Base-by-base conservation (phyloP, 2,113 vertebrate genomes). In the Takifugu bimaculatus region DNA sequence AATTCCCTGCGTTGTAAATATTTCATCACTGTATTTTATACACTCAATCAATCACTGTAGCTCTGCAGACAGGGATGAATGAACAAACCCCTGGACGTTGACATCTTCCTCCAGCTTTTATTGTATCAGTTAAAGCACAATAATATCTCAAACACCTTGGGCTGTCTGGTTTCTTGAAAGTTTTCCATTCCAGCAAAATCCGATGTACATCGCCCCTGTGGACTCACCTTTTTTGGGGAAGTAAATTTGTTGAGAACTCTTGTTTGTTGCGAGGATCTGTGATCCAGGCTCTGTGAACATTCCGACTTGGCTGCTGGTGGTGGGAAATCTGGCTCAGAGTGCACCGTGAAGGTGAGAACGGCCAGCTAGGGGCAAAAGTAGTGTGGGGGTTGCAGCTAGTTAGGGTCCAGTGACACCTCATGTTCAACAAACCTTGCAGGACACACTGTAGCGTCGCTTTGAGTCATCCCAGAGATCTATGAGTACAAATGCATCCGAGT, bases 241-340 rank as follows among this genome's bases (percentile, higher is more conserved):
- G 7, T 39, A 11, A 10, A 11, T 39, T 39, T 39, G 7, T 39
- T 39, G 35, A 39, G 35, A 39, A 39, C 7, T 11, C 35, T 39
- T 39, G 35, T 11, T 39, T 6, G 35, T 32, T 32, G 5, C 1
- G 29, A 6, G 29, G 3, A 4, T 32, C 29, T 32, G 29, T 32
- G 5, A 32, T 32, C 29, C 29, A 32, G 29, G 29, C 29, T 32
- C 1, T 32, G 29, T 32, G 29, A 32, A 32, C 5, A 32, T 32
- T 32, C 29, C 7, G 29, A 32, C 29, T 32, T 5, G 13, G 50
- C 26, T 52, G 26, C 26, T 14, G 26, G 29, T 44, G 63, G 55
- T 57, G 60, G 62, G 74, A 71, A 79, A 78, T 71, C 71, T 69
- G 60, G 78, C 56, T 74, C 58, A 75, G 60, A 75, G 54, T 68